Conservation (phyloP, 2,113 vertebrate genomes). For the Sphyrna mokarran region DNA sequence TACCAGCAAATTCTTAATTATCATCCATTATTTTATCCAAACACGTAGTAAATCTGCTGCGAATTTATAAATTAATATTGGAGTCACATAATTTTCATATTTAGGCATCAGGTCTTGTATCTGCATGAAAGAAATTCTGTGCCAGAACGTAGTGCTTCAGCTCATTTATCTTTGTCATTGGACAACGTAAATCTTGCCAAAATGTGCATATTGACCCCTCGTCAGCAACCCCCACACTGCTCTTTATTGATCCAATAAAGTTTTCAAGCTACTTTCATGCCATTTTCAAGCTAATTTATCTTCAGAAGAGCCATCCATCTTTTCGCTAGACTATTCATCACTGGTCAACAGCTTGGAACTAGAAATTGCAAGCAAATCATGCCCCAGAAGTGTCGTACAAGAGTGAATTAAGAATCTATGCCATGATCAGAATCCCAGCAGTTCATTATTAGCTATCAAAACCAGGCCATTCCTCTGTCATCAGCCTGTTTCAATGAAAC, state of each 20-base stretch:
- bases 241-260: constrained; percentile 28
- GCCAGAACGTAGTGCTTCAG: neutral
- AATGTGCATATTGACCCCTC: neutral
- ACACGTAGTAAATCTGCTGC: neutral
- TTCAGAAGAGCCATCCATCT: neutral
- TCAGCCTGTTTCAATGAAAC: neutral
- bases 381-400: neutral
- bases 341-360: constrained; percentile 13
- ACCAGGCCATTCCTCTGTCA: neutral
- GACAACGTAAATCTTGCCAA: neutral
- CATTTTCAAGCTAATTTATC: constrained; percentile 19
- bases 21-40: constrained; percentile 8
- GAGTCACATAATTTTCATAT: neutral
- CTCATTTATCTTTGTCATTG: neutral
- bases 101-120: neutral
- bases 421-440: neutral
- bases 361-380: neutral
- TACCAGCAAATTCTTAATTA: neutral
- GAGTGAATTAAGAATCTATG: neutral
- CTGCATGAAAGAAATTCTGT: neutral
- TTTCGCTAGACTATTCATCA: neutral
- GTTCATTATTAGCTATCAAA: constrained; percentile 29
- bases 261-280: neutral
- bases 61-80: neutral
- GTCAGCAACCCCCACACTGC: neutral